Evolutionary conservation across 2,797 vertebrate genomes (phyloP), one percentile per base, ranked within the genome.

Genomic region (Yasuhikotakia modesta): DNA sequence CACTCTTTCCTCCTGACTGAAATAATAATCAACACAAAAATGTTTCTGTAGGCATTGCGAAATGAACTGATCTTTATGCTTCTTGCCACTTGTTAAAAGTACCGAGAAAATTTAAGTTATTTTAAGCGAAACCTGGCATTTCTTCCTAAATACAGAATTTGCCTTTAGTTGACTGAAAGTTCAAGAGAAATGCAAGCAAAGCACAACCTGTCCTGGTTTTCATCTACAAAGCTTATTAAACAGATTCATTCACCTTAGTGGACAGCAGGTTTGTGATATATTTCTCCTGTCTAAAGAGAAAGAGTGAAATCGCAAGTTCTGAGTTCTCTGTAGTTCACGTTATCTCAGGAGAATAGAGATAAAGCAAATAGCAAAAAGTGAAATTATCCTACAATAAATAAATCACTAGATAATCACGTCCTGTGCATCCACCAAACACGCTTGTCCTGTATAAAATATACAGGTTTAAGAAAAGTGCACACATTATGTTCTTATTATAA

Each of bases 381-480:
- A 78, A 55, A 65, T 50, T 6, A 0, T 64, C 22, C 17, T 6
- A 53, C 35, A 82, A 76, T 75, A 76, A 80, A 84, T 82, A 81
- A 81, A 84, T 78, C 69, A 79, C 75, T 5, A 13, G 11, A 76
- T 67, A 60, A 68, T 80, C 55, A 77, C 69, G 53, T 78, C 57
- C 55, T 70, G 65, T 67, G 50, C 17, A 30, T 19, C 45, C 32
- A 2, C 55, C 75, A 19, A 27, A 17, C 30, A 64, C 45, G n/a
- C 14, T 14, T 7, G 24, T 10, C 14, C 10, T 48, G 8, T 10
- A 14, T 79, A 52, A 64, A 45, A 58, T 61, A 48, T 50, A 45
- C 17, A 22, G 45, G 72, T 72, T 80, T 69, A 82, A 24, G 52
- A 48, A 27, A 46, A 58, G 70, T 48, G 60, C 52, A 65, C 32